Percentiles rank a stretch among this genome's conserved stretches.
phyloP scores from a whole-genome alignment of 2,888 invertebrate species.

The Apodemia mormo region DNA sequence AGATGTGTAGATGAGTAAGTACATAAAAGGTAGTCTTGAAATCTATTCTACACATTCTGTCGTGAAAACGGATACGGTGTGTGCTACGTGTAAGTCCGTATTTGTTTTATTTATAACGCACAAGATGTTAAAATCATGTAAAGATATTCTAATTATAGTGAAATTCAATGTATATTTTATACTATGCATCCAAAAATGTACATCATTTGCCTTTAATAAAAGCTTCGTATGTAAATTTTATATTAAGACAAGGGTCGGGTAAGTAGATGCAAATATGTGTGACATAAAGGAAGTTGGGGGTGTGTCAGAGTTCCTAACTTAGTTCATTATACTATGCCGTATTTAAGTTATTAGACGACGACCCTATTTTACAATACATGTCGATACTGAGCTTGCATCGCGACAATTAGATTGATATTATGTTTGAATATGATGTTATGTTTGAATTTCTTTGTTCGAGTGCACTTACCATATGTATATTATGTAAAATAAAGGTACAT shows the following conservation, averaged over 20 bases:
- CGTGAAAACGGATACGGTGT: no score
- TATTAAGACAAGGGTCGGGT: conserved; percentile 15
- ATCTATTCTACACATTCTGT: no score
- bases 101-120: no score
- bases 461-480: no score
- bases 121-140: no score
- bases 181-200: neutral
- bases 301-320: conserved; percentile 67
- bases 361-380: conserved; percentile 29
- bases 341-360: conserved; percentile 65
- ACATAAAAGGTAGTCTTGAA: no score
- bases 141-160: no score
- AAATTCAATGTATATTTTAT: neutral
- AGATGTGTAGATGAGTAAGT: no score
- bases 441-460: neutral
- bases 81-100: no score
- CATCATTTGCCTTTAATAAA: neutral
- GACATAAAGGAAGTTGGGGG: conserved; percentile 57
- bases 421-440: neutral
- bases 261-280: conserved; percentile 49
- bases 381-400: conserved; percentile 24
- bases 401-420: conserved; percentile 16
- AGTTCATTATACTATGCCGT: conserved; percentile 74
- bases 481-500: no score
- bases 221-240: conserved; percentile 20